Evolutionary conservation across 2,888 invertebrate species (phyloP), one percentile per base, ranked within the genome.

Genomic region (Koerneria pararmatus): DNA sequence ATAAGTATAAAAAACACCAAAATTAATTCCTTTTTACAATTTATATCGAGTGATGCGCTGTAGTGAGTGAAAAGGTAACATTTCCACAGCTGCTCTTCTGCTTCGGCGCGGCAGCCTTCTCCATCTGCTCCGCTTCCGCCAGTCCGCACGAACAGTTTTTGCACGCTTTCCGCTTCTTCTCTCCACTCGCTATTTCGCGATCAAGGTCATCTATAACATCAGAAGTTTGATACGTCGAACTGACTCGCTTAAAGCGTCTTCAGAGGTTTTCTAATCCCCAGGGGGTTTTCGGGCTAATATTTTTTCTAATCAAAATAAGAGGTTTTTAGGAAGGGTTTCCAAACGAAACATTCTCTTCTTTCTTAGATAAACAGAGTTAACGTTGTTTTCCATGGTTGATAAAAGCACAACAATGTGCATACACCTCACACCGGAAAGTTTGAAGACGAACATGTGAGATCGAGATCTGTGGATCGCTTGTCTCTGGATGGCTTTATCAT

Each of bases 81-180:
- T 89, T 98, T 83, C 98, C 98, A 87, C 98, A 99, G 0, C 95
- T 91, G 0, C 97, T 97, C 84, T 86, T 87, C 24, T 74, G 73
- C 24, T 80, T 74, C 22, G 69, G 66, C 4, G 65, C 71, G 5
- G 66, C 62, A 2, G 61, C 64, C 29, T 58, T 65, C 35, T 64
- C 61, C 19, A 66, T 88, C 58, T 88, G 89, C 63, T 95, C 85
- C 85, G 95, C 93, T 75, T 97, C 95, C 2, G 95, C 95, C 68
- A 99, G 87, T 0, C 98, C 98, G 85, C 98, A 99, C 1, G 91
- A 89, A 84, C 98, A 99, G 85, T 98, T 91, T 78, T 97, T 98
- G 82, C 98, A 98, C 0, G 98, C 95, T 85, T 94, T 95, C 67
- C 92, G 88, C 85, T 93, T 91, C 1, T 92, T 93, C 0, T 92